phyloP scores from a whole-genome alignment of 2,888 invertebrate genomes.

The Portevinia maculata region DNA sequence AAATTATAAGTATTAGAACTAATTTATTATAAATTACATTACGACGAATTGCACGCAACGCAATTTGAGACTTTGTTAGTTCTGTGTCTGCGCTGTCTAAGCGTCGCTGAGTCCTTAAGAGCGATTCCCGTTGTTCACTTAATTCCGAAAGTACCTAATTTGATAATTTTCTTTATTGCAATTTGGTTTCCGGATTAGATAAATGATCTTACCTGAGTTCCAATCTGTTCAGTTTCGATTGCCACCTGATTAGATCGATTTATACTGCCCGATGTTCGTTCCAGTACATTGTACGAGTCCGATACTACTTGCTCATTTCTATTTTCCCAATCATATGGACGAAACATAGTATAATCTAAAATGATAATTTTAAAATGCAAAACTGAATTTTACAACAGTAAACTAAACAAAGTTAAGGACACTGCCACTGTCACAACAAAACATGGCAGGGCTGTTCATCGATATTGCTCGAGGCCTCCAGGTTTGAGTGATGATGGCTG shows the following conservation, averaged over 20 bases:
- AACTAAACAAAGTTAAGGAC: not conserved
- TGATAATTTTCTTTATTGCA: not conserved
- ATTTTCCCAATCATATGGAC: constrained; percentile 71
- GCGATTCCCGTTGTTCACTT: constrained; percentile 89
- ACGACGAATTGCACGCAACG: constrained; percentile 87
- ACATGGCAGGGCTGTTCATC: not conserved
- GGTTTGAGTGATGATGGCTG: no score
- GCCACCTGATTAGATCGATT: constrained; percentile 89
- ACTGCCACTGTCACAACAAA: not conserved
- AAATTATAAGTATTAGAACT: constrained; percentile 88
- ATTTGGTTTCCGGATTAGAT: not conserved
- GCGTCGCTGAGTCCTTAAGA: constrained; percentile 87
- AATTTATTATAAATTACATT: constrained; percentile 90
- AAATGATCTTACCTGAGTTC: constrained; percentile 84
- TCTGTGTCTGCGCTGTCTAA: constrained; percentile 89
- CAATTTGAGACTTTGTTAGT: constrained; percentile 86
- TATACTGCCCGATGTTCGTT: constrained; percentile 86
- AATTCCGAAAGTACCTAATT: constrained; percentile 88
- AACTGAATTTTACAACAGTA: not conserved
- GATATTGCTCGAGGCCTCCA: no score
- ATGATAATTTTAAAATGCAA: not conserved
- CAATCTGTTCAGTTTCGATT: constrained; percentile 91
- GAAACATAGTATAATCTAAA: no score
- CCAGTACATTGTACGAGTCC: constrained; percentile 78
- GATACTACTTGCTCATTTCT: constrained; percentile 84